Base-by-base conservation (phyloP, 2,888 invertebrate species). In the Leucoma salicis region DNA sequence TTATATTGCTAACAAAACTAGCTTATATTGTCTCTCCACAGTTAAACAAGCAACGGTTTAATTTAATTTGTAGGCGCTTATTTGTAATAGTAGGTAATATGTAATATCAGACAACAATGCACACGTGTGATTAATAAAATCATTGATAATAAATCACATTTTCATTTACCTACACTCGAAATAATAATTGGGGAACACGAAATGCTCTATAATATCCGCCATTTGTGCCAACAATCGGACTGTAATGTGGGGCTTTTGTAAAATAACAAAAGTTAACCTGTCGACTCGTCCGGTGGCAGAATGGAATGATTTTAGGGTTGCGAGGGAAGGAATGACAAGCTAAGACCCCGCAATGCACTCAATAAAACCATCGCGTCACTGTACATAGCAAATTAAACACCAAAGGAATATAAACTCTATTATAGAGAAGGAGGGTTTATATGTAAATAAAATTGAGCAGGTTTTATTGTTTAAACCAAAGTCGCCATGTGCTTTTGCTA, bases 251-350 rank as follows among this genome's bases (percentile, higher is more conserved):
- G 74, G 84, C 85, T 81, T 83, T 87, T 84, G 75, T 83, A 67
- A 69, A 79, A 78, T 70, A 82, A 86, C 87, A 89, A 88, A 88
- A 88, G 88, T 82, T 83, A 87, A 88, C 89, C 89, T 89, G 89
- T 87, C 84, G 76, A 67, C 70, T 78, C 80, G 79, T 82, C 79
- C 82, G 78, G 71, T 67, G 71, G 72, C 69, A 77, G 80, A 87
- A 88, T 82, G 70, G 77, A 84, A 78, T 78, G 75, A 82, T 85
- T 88, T 87, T 85, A 86, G 89, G 90, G 90, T 88, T 87, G 81
- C 73, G 70, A 82, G 82, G 83, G 83, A 83, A 82, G 85, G 82
- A 86, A 82, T 89, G 90, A 90, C 89, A 90, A 80, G 70, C 75
- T 80, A 39, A 49, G 58, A 41, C 82, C 77, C 74, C 72, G 79